Conservation (phyloP, 1,140 invertebrate species). For the Drosophila athabasca region DNA sequence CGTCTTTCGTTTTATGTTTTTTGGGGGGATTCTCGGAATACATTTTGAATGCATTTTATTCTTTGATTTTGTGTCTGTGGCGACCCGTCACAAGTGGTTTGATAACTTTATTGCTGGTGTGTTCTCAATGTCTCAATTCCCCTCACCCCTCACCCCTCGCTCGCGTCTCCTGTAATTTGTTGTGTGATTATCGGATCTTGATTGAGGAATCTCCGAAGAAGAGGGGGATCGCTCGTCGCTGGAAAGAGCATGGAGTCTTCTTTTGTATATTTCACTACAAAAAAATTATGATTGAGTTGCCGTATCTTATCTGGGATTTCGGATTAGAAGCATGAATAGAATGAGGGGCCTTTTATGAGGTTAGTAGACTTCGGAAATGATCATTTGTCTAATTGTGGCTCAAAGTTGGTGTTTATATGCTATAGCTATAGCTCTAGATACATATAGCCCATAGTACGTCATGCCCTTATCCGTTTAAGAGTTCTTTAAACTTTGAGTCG, state of each 20-base stretch:
- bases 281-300: conserved; percentile 34
- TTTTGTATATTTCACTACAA: not conserved
- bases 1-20: conserved; percentile 31
- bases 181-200: conserved; percentile 56
- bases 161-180: conserved; percentile 50
- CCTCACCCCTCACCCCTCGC: no score
- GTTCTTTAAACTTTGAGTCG: no score
- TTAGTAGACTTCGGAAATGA: not conserved
- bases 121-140: conserved; percentile 21
- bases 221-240: conserved; percentile 31
- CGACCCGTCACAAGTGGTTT: conserved; percentile 58
- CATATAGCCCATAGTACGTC: no score
- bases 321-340: conserved; percentile 5
- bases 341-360: not conserved
- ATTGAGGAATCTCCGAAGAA: conserved; percentile 21
- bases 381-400: not conserved
- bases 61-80: conserved; percentile 37
- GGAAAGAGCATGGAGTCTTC: not conserved
- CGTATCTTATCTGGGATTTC: conserved; percentile 27
- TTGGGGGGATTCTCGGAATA: conserved; percentile 43
- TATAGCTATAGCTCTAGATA: no score
- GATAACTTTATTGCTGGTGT: conserved; percentile 65
- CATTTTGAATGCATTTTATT: conserved; percentile 51
- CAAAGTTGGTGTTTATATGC: not conserved
- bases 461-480: no score